Evolutionary conservation across 2,797 vertebrate genomes (phyloP), one percentile per base, ranked within the genome.

Genomic region (Mallotus villosus): DNA sequence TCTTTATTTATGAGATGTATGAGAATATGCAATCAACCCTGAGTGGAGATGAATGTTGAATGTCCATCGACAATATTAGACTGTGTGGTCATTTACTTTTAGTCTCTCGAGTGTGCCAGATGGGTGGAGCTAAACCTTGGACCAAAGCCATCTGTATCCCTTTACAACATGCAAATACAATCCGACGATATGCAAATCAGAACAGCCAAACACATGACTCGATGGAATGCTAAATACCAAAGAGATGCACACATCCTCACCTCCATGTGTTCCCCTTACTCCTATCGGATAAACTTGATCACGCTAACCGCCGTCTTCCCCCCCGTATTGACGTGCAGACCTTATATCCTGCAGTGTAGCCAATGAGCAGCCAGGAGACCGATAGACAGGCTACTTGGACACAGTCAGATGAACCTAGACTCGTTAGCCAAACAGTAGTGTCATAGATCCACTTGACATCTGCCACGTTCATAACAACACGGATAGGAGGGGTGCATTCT

Each of bases 1-100:
- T 90, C 86, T 85, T 88, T 77, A 93, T 94, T 94, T 94, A 93
- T 93, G 83, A 87, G 84, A 88, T 77, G 82, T 86, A 81, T 88
- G 87, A 90, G 82, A 87, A 79, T 85, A 89, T 87, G 90, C 89
- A 84, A 46, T 46, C 41, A 75, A 83, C 88, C 80, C 80, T 74
- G 71, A 85, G 74, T 84, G 77, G 84, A 82, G 82, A 70, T 78
- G 71, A 81, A 55, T 7, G 51, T 55, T 55, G 16, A 55, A 55
- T 59, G 41, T 46, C 41, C 41, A 46, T 46, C 41, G 14, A 8
- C 41, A 27, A n/a, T 16, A 27, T 17, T 17, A 24, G 25, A 32
- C 60, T 7, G 16, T 16, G 25, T 8, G 62, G 17, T 17, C 51
- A 55, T 55, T n/a, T 29, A 29, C 41, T 71, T 27, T 62, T 29